These are phyloP conservation scores for Popillia japonica DNA, from an alignment of 1,140 invertebrate species.

Conservation along the genomic window DNA sequence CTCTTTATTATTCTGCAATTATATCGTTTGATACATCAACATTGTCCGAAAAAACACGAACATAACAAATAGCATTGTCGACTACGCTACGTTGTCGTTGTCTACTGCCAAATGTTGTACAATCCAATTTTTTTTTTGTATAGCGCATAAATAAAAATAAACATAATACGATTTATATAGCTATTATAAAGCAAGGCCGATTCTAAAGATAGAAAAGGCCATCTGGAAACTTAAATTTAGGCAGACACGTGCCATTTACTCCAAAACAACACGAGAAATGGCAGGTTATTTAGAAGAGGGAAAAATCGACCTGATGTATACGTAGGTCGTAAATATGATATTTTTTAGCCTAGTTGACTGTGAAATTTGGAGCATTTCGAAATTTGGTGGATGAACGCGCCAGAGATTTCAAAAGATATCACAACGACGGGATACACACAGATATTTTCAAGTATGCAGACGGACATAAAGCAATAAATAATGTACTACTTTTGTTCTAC, in stretches of 20 bases:
- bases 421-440: not conserved
- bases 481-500: too few relatives aligned
- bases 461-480: too few relatives aligned
- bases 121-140: constrained; percentile 3
- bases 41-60: too few relatives aligned
- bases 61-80: too few relatives aligned
- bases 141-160: constrained; percentile 8
- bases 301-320: not conserved
- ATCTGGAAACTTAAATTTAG: constrained; percentile 22
- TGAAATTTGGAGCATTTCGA: constrained; percentile 12
- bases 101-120: constrained; percentile 16
- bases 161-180: constrained; percentile 7
- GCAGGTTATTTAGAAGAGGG: not conserved
- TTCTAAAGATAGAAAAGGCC: constrained; percentile 22
- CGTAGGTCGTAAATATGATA: not conserved
- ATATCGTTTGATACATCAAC: too few relatives aligned
- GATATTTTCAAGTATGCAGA: too few relatives aligned
- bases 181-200: constrained; percentile 10
- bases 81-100: not conserved
- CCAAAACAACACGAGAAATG: constrained; percentile 19
- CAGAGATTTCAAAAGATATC: constrained; percentile 20
- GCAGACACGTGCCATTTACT: constrained; percentile 11
- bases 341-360: not conserved
- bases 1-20: too few relatives aligned
- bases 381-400: constrained; percentile 7